Conservation (phyloP, 2,888 invertebrate species). For the Microchrysa polita region DNA sequence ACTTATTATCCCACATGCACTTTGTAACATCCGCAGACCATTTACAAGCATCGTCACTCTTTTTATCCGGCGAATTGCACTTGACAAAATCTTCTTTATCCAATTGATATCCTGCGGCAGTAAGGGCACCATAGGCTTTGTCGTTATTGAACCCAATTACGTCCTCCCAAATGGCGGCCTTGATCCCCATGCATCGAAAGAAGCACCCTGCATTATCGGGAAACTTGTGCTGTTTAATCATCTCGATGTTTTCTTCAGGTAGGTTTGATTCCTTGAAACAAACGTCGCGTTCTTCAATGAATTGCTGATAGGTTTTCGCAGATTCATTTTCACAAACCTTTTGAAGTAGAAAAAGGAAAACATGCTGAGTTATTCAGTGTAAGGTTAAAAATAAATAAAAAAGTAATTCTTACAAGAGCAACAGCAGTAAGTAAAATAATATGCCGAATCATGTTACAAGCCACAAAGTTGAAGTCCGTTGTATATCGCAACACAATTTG, state of each 20-base stretch:
- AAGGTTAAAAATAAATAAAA: no score
- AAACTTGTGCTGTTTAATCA: conserved; percentile 1
- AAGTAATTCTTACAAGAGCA: no score
- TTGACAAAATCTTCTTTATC: not conserved
- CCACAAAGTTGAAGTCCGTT: no score
- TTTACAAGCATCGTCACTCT: conserved; percentile 21
- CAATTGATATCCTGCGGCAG: not conserved
- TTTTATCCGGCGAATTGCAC: not conserved
- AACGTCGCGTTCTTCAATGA: not conserved
- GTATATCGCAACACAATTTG: no score
- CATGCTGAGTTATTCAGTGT: no score
- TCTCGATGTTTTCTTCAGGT: not conserved
- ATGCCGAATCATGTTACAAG: no score
- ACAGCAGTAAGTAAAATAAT: no score
- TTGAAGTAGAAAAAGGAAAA: no score
- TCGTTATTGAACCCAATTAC: conserved; percentile 1
- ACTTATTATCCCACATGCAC: not conserved
- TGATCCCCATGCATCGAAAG: conserved; percentile 13
- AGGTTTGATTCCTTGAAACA: not conserved
- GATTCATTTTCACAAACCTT: not conserved
- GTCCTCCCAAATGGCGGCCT: conserved; percentile 11
- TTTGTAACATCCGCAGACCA: not conserved
- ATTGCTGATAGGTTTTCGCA: not conserved
- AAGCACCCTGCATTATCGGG: conserved; percentile 13
- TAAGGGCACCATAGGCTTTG: not conserved